These are phyloP conservation scores for Theristicus caerulescens DNA, from an alignment of 2,113 vertebrate species.

Conservation along the genomic window DNA sequence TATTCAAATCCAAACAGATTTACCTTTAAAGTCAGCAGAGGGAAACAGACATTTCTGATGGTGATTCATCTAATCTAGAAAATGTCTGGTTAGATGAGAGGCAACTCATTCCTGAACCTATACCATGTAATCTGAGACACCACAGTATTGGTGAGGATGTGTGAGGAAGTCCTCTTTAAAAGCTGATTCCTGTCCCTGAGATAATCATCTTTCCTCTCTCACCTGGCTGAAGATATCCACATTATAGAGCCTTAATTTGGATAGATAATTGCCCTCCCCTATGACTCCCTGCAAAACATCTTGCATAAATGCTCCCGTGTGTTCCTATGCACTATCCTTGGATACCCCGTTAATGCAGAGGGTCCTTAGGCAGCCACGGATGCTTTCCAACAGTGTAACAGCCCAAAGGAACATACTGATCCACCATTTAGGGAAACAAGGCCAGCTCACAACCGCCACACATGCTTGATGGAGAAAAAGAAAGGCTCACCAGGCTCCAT, in stretches of 20 bases:
- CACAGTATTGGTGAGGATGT: not conserved
- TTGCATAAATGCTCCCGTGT: not conserved
- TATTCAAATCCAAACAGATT: not conserved
- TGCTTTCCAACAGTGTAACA: not conserved
- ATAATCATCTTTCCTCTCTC: not conserved
- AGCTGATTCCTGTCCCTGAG: not conserved
- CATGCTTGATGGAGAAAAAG: not conserved
- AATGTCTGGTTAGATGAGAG: not conserved
- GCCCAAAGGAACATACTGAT: rapidly evolving
- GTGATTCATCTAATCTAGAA: not conserved
- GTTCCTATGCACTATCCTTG: not conserved
- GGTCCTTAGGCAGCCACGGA: not conserved
- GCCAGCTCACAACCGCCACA: not conserved
- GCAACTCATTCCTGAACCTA: not conserved
- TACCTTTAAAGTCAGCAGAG: not conserved
- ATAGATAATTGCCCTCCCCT: not conserved
- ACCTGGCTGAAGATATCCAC: not conserved
- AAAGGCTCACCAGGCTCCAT: not conserved
- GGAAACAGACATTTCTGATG: not conserved
- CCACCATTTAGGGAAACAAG: not conserved
- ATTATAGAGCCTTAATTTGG: not conserved
- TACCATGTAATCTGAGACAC: not conserved
- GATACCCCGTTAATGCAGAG: rapidly evolving
- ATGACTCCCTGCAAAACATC: not conserved
- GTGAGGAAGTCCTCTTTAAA: not conserved